Conservation (phyloP, 2,888 invertebrate species). For the Elegia similella region DNA sequence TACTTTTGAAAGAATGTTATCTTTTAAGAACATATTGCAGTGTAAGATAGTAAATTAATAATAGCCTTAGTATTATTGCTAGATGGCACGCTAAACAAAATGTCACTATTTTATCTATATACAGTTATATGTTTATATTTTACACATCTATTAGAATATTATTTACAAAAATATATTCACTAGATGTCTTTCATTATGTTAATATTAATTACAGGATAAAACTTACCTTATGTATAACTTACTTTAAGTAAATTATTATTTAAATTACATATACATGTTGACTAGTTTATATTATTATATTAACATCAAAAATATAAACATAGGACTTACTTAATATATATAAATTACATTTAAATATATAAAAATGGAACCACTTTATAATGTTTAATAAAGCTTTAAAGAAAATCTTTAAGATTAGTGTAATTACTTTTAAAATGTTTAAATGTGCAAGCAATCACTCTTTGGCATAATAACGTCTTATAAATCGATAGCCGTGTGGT, state of each 20-base stretch:
- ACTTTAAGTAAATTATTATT: not conserved
- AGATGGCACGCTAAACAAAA: constrained; percentile 21
- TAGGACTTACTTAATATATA: not conserved
- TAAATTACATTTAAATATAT: not conserved
- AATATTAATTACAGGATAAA: constrained; percentile 31
- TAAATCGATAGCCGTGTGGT: too few species aligned
- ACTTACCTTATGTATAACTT: constrained; percentile 7
- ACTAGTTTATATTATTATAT: not conserved
- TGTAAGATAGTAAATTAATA: not conserved
- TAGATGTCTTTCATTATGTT: constrained; percentile 50
- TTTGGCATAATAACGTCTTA: too few species aligned
- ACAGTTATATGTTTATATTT: not conserved
- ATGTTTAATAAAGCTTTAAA: not conserved
- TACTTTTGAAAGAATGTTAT: not conserved
- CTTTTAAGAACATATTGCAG: too few species aligned
- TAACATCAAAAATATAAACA: not conserved
- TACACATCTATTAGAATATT: constrained; percentile 19
- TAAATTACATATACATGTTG: not conserved
- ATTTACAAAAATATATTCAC: constrained; percentile 52
- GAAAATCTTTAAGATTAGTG: too few species aligned
- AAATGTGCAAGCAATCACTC: too few species aligned
- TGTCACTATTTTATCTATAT: constrained; percentile 14
- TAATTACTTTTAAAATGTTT: too few species aligned
- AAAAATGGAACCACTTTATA: not conserved
- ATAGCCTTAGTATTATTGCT: constrained; percentile 12